Base-by-base conservation (phyloP, 1,140 invertebrate species). In the Hyles euphorbiae region DNA sequence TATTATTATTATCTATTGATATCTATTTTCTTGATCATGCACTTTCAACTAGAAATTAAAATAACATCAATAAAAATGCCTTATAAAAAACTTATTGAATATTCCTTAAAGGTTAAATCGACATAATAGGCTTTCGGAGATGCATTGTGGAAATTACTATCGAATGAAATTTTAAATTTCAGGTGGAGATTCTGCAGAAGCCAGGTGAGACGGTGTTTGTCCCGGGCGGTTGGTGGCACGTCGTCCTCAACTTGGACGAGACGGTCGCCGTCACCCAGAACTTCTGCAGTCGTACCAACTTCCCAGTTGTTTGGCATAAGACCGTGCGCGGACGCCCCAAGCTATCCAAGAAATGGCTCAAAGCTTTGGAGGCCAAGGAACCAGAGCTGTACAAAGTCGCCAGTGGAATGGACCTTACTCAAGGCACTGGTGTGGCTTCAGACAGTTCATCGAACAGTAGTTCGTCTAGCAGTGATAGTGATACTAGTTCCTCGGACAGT, bases 151-250 rank as follows among this genome's bases (percentile, higher is more conserved):
- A 10, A n/a, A 11, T n/a, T 48, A 48, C 7, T 10, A 22, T 3
- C 10, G 7, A 48, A 52, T 34, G 12, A 51, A 12, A 32, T 51
- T 54, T 50, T 61, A 32, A 53, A 6, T 79, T 81, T 34, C 82
- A 95, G 93, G 93, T 99, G 60, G 98, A 99, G 90, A 97, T 99
- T 70, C 88, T 99, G n/a, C 98, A 99, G 86, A 93, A 94, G 70
- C 97, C 98, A 46, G 98, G 98, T 40, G 98, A 99, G 83, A 99
- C 98, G 4, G 98, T 99, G 22, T 99, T 99, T 91, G 98, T 99
- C 48, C 98, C 98, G 32, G 97, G 96, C 32, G 97, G 97, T 3
- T 98, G 96, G 96, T 99, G 98, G 98, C 98, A 99, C 89, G 98
- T 99, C 44, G 98, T 99, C 11, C 89, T 99, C 5, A 99, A 99